phyloP scores from a whole-genome alignment of 2,797 vertebrate species.

The Pantherophis alleghaniensis region DNA sequence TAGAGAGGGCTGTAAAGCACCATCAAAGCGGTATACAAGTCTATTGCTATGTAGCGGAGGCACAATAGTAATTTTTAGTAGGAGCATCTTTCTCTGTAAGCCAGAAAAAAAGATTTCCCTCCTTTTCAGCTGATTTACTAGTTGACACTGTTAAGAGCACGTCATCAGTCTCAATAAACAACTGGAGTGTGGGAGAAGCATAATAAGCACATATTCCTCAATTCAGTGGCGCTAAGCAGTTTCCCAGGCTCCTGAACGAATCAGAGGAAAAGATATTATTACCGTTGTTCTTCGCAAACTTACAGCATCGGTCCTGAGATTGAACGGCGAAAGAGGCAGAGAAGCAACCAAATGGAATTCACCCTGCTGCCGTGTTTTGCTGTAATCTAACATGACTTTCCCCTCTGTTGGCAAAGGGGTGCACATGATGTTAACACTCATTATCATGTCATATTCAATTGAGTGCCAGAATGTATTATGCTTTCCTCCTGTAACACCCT shows the following conservation, averaged over 20 bases:
- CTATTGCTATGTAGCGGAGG: not conserved
- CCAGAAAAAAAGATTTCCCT: too few species aligned
- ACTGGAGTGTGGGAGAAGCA: not conserved
- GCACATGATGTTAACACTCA: conserved; percentile 69
- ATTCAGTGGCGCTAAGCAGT: not conserved
- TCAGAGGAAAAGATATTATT: not conserved
- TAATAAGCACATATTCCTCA: too few species aligned
- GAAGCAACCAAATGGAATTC: conserved; percentile 50
- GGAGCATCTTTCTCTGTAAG: not conserved
- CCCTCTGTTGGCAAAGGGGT: conserved; percentile 66
- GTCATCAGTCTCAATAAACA: not conserved
- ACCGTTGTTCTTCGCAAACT: not conserved
- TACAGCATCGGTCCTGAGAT: accelerated
- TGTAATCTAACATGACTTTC: conserved; percentile 74
- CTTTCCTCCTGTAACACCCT: conserved; percentile 49
- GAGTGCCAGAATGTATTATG: conserved; percentile 70
- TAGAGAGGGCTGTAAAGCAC: too few species aligned
- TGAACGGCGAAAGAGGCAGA: not conserved
- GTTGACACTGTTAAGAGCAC: too few species aligned
- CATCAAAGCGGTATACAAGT: too few species aligned
- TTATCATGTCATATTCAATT: conserved; percentile 72
- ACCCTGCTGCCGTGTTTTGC: conserved; percentile 45
- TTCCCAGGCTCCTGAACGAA: accelerated
- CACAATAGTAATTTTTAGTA: not conserved
- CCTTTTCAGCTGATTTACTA: too few species aligned